These are phyloP conservation scores for Anastatus disparis DNA, from an alignment of 1,140 invertebrate species.

Conservation along the genomic window DNA sequence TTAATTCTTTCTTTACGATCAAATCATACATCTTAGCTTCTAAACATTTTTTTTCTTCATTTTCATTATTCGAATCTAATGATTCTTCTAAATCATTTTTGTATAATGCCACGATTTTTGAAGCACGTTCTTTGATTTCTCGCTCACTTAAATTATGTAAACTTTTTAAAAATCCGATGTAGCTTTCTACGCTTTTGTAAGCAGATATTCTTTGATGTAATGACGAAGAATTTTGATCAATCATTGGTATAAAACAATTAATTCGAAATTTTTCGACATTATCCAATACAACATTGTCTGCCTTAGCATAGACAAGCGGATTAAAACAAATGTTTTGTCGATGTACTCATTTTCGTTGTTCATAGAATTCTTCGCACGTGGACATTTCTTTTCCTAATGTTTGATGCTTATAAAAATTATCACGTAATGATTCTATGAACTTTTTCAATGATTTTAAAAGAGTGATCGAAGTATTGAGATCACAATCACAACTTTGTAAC, in stretches of 20 bases:
- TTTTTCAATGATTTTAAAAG: no score
- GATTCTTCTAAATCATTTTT: no score
- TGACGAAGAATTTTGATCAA: constrained; percentile 25
- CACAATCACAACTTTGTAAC: no score
- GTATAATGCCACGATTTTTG: no score
- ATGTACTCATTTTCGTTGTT: no score
- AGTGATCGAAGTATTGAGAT: no score
- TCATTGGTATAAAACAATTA: constrained; percentile 34
- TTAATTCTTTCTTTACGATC: constrained; percentile 30
- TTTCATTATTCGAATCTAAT: constrained; percentile 15
- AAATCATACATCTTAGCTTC: constrained; percentile 32
- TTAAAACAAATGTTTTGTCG: constrained; percentile 36
- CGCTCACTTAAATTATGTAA: not conserved
- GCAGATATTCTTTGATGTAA: constrained; percentile 27
- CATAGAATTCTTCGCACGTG: constrained; percentile 24
- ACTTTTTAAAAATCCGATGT: constrained; percentile 32
- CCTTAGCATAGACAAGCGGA: constrained; percentile 29
- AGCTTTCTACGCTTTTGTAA: constrained; percentile 24
- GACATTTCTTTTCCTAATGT: constrained; percentile 28
- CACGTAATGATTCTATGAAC: constrained; percentile 26
- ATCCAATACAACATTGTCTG: constrained; percentile 32
- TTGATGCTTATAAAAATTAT: constrained; percentile 40
- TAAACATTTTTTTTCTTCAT: constrained; percentile 6
- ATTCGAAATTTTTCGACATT: no score
- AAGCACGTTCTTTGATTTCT: constrained; percentile 22